Conservation (phyloP, 2,888 invertebrate genomes). For the Cerceris rybyensis region DNA sequence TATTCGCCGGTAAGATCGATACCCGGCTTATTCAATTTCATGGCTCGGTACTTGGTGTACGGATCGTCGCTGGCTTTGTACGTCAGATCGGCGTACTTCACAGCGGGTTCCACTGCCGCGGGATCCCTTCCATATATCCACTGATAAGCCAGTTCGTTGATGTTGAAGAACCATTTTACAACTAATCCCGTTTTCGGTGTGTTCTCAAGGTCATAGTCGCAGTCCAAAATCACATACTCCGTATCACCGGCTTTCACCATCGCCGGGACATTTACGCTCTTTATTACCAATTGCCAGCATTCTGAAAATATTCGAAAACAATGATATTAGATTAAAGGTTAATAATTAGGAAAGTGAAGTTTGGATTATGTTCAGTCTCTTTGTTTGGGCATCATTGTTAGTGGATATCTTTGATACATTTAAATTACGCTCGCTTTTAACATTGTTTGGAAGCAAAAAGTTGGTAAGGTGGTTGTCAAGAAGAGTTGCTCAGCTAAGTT, state of each 20-base stretch:
- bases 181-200: constrained; percentile 80
- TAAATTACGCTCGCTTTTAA: no score
- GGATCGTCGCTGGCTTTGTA: constrained; percentile 81
- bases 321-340: background rate
- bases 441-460: no score
- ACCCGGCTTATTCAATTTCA: constrained; percentile 83
- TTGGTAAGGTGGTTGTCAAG: no score
- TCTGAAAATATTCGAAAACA: constrained; percentile 62
- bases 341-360: no score
- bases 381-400: no score
- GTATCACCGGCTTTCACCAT: constrained; percentile 71
- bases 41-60: constrained; percentile 82
- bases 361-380: no score
- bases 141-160: constrained; percentile 82
- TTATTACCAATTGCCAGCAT: constrained; percentile 74
- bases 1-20: constrained; percentile 83
- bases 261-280: constrained; percentile 74
- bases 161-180: constrained; percentile 83
- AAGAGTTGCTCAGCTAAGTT: no score
- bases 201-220: constrained; percentile 81
- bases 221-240: constrained; percentile 82
- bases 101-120: constrained; percentile 76
- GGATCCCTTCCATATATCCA: constrained; percentile 81
- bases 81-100: constrained; percentile 80
- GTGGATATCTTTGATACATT: no score